Conservation (phyloP, 1,140 invertebrate genomes). For the Orius laevigatus region DNA sequence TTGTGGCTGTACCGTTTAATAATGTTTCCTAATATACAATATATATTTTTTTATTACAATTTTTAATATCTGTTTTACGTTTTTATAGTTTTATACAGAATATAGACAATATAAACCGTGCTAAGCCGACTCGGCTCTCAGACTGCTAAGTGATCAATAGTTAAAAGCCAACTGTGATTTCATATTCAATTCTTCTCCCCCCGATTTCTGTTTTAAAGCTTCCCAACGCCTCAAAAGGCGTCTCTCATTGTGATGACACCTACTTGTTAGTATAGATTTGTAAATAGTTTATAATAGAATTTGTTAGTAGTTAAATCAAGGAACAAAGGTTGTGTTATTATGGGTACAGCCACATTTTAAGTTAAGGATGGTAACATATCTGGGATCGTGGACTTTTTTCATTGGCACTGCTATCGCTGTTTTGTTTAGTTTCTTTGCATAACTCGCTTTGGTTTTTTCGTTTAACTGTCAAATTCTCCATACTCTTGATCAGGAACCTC, state of each 20-base stretch:
- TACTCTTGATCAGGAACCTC: too few species aligned
- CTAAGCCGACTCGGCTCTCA: neutral
- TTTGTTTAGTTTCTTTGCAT: too few species aligned
- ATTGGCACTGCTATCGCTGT: too few species aligned
- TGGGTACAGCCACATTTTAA: slow-evolving; percentile 16
- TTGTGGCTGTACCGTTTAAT: slow-evolving; percentile 18
- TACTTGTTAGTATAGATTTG: slow-evolving; percentile 10
- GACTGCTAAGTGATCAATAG: too few species aligned
- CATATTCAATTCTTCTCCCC: slow-evolving; percentile 7
- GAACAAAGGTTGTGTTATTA: slow-evolving; percentile 16
- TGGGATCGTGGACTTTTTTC: neutral
- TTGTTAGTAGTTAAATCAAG: slow-evolving; percentile 9
- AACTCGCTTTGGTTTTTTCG: too few species aligned
- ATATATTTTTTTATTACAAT: slow-evolving; percentile 18
- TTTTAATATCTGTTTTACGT: slow-evolving; percentile 18
- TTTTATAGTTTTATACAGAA: slow-evolving; percentile 18
- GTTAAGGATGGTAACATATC: slow-evolving; percentile 11
- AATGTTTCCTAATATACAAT: slow-evolving; percentile 12
- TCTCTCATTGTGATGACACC: slow-evolving; percentile 5
- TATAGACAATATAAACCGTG: slow-evolving; percentile 15
- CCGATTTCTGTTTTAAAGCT: too few species aligned
- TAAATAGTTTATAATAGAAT: slow-evolving; percentile 11
- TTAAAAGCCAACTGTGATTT: slow-evolving; percentile 9
- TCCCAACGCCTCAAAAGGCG: too few species aligned
- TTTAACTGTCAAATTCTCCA: too few species aligned